Percentiles rank a stretch among this genome's conserved stretches.
Evolutionary conservation across 2,888 invertebrate species (phyloP).

Genomic region (Rhyacophila evoluta): DNA sequence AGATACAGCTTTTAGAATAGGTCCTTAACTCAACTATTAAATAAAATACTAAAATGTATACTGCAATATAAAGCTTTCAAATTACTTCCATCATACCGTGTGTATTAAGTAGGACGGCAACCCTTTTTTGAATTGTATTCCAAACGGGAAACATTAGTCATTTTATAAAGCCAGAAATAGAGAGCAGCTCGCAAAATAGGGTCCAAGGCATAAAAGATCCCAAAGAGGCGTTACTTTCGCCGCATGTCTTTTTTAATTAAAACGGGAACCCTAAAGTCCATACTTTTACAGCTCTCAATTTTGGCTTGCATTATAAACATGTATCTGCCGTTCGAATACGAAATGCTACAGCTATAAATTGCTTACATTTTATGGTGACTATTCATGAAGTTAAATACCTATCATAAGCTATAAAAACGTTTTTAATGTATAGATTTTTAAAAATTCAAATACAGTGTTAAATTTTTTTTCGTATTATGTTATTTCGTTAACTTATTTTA

Average conservation of each 20-base stretch:
- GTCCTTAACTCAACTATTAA: too few relatives aligned
- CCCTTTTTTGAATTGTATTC: constrained; percentile 4
- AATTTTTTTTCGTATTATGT: too few relatives aligned
- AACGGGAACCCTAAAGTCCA: neutral
- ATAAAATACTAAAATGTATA: too few relatives aligned
- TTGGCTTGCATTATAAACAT: neutral
- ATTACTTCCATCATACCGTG: neutral
- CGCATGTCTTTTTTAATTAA: constrained; percentile 15
- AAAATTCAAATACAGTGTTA: too few relatives aligned
- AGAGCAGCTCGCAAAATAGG: neutral
- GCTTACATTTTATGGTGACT: neutral
- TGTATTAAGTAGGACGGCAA: neutral
- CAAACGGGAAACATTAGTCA: constrained; percentile 6
- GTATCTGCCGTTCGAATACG: neutral
- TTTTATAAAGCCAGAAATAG: neutral
- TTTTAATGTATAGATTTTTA: too few relatives aligned
- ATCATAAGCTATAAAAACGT: too few relatives aligned
- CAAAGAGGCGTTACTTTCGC: constrained; percentile 13
- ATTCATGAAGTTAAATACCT: too few relatives aligned
- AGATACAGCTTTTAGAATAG: too few relatives aligned
- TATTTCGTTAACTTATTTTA: too few relatives aligned
- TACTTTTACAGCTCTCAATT: neutral
- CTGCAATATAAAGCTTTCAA: neutral
- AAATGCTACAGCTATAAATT: neutral
- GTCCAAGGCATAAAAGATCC: neutral